These are phyloP conservation scores for Agrochola litura DNA, from an alignment of 2,888 invertebrate species.

Conservation along the genomic window DNA sequence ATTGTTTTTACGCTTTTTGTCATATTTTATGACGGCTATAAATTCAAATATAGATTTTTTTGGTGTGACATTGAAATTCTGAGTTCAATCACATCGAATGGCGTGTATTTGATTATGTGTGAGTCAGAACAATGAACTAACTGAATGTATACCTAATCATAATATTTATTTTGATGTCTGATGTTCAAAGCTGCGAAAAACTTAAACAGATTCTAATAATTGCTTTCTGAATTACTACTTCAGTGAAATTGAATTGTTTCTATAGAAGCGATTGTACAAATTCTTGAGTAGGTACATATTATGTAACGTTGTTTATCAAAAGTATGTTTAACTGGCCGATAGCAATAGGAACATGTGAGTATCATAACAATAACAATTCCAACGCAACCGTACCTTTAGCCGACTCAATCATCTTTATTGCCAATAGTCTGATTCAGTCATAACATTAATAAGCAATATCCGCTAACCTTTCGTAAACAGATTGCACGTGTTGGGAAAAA, in stretches of 20 bases:
- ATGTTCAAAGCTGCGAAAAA: conserved; percentile 48
- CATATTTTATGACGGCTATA: conserved; percentile 64
- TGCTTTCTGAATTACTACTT: conserved; percentile 32
- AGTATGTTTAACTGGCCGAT: conserved; percentile 1
- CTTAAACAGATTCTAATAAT: conserved; percentile 46
- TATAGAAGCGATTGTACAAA: conserved; percentile 5
- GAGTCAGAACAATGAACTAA: conserved; percentile 50
- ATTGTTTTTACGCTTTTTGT: conserved; percentile 61
- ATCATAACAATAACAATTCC: conserved; percentile 52
- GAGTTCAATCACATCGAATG: conserved; percentile 59
- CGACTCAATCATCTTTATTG: conserved; percentile 84
- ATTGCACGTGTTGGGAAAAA: conserved; percentile 79
- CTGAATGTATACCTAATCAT: conserved; percentile 15
- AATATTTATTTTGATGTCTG: conserved; percentile 51
- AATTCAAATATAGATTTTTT: conserved; percentile 58
- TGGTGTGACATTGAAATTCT: conserved; percentile 35
- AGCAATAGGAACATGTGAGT: conserved; percentile 22
- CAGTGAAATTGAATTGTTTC: conserved; percentile 23
- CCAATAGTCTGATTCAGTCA: conserved; percentile 84
- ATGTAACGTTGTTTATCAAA: conserved; percentile 22
- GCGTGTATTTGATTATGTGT: conserved; percentile 45
- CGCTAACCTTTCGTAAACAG: conserved; percentile 83
- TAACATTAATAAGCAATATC: conserved; percentile 89
- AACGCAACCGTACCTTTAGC: conserved; percentile 64
- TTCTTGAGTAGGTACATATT: conserved; percentile 5